These are phyloP conservation scores for Rapana venosa DNA, from an alignment of 2,888 invertebrate genomes.

Conservation along the genomic window DNA sequence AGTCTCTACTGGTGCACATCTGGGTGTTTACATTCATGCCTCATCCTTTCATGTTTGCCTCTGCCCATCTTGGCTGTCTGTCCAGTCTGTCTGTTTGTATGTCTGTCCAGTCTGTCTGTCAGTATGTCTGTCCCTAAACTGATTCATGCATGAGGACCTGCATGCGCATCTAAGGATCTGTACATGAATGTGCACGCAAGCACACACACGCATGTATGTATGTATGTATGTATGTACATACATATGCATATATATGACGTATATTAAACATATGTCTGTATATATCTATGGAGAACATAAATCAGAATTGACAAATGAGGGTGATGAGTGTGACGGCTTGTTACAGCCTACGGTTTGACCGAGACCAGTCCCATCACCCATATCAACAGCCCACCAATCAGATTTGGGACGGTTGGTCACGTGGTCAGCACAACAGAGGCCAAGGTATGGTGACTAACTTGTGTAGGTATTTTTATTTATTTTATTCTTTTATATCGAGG, in stretches of 20 bases:
- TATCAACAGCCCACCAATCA: slow-evolving; percentile 50
- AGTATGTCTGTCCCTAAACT: slow-evolving; percentile 14
- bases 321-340: no score
- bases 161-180: not conserved
- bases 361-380: slow-evolving; percentile 64
- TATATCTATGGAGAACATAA: no score
- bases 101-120: slow-evolving; percentile 8
- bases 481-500: no score
- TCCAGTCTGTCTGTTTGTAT: no score
- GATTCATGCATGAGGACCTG: no score
- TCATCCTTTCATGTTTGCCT: no score
- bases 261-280: no score
- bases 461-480: no score
- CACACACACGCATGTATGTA: not conserved
- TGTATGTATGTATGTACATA: not conserved
- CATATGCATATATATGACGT: not conserved
- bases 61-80: no score
- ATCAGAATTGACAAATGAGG: no score
- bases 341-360: slow-evolving; percentile 68
- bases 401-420: slow-evolving; percentile 84
- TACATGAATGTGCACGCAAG: slow-evolving; percentile 1
- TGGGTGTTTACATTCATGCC: no score
- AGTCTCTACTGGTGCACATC: no score
- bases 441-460: slow-evolving; percentile 78
- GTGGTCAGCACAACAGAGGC: slow-evolving; percentile 83